Conservation (phyloP, 2,113 vertebrate species). For the Lanius collurio region DNA sequence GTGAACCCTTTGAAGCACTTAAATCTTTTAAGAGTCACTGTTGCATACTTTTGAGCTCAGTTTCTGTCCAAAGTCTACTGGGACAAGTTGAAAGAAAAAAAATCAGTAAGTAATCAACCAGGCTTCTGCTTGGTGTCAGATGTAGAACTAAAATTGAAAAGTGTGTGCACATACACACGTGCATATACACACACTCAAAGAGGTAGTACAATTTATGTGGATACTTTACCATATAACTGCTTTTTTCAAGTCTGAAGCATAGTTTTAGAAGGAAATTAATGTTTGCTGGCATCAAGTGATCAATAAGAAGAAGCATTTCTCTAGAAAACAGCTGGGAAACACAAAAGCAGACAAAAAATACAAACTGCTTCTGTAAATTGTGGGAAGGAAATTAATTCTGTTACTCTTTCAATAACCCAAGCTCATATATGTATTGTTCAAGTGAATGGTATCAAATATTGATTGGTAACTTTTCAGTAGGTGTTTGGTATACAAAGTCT, state of each 20-base stretch:
- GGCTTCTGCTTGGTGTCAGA: neutral
- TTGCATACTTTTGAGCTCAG: neutral
- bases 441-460: neutral
- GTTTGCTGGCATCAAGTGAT: neutral
- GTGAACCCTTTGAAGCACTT: neutral
- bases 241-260: neutral
- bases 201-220: neutral
- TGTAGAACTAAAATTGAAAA: neutral
- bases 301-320: neutral
- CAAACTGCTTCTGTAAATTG: neutral
- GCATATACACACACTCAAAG: neutral
- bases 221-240: neutral
- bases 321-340: neutral
- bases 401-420: neutral
- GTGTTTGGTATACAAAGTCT: neutral
- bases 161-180: rapidly evolving
- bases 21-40: neutral
- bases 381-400: neutral
- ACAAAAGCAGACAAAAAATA: neutral
- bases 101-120: neutral
- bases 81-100: neutral
- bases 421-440: neutral
- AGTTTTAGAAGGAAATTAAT: neutral
- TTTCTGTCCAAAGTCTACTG: neutral
- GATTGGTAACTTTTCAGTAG: neutral